Conservation (phyloP, 2,113 vertebrate genomes). For the Genyomyrus donnyi region DNA sequence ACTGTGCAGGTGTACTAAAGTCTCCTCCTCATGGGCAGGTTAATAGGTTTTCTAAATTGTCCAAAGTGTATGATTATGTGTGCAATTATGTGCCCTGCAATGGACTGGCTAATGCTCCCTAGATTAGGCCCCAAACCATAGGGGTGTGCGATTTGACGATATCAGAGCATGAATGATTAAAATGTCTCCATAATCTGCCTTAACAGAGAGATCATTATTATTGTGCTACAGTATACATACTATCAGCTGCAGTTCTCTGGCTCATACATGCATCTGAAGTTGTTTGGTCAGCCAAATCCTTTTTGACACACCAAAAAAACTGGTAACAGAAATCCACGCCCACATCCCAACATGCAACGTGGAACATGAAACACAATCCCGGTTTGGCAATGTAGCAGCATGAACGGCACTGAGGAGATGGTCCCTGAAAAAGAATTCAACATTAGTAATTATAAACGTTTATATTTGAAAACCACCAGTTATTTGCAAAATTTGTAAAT, state of each 20-base stretch:
- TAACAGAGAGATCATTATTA: background rate
- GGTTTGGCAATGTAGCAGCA: background rate
- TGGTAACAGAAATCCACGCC: background rate
- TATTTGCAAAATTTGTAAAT: background rate
- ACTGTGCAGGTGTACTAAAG: background rate
- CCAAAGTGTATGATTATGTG: background rate
- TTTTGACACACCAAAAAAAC: background rate
- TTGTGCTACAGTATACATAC: background rate
- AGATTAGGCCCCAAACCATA: background rate
- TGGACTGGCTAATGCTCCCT: background rate
- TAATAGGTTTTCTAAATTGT: background rate
- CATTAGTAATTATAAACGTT: background rate
- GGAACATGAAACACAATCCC: background rate
- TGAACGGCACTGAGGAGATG: background rate
- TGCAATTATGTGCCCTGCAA: background rate
- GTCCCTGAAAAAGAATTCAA: background rate
- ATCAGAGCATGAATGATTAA: background rate
- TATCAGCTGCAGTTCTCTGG: background rate
- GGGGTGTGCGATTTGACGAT: background rate
- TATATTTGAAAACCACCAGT: background rate
- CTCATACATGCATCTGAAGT: background rate
- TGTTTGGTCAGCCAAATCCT: background rate
- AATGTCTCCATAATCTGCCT: background rate
- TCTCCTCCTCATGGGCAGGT: background rate
- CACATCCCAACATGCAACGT: background rate